phyloP scores from a whole-genome alignment of 2,113 vertebrate species.

The Crotalus tigris region DNA sequence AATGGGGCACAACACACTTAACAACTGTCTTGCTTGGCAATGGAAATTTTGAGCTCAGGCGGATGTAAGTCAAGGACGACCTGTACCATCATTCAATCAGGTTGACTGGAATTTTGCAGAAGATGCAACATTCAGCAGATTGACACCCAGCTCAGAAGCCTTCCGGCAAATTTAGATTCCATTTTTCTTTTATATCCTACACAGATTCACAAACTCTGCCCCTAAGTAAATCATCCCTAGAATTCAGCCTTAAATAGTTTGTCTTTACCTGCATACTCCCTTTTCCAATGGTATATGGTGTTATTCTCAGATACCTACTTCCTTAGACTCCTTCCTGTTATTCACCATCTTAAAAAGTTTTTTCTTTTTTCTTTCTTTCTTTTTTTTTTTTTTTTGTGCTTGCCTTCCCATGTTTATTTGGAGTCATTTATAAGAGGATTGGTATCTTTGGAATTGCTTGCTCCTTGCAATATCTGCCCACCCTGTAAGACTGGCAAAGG shows the following conservation, averaged over 20 bases:
- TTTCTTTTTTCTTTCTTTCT: background rate
- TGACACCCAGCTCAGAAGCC: background rate
- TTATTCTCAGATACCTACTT: background rate
- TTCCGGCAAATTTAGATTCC: background rate
- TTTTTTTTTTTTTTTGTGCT: background rate
- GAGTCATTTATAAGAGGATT: background rate
- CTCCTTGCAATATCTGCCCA: background rate
- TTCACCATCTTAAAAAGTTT: background rate
- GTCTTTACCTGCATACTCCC: background rate
- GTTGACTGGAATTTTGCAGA: background rate
- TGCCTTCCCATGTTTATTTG: background rate
- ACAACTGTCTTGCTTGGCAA: too few species aligned
- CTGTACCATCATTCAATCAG: background rate
- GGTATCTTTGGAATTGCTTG: background rate
- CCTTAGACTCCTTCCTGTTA: background rate
- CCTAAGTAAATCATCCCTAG: background rate
- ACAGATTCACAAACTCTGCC: background rate
- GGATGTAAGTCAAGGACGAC: too few species aligned
- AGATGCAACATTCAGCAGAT: background rate
- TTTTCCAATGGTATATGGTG: background rate
- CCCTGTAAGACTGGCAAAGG: background rate
- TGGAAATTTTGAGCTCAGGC: too few species aligned
- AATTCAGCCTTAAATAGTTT: background rate
- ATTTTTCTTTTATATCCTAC: background rate
- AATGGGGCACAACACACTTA: too few species aligned